phyloP scores from a whole-genome alignment of 2,113 vertebrate genomes.

The Limanda limanda region DNA sequence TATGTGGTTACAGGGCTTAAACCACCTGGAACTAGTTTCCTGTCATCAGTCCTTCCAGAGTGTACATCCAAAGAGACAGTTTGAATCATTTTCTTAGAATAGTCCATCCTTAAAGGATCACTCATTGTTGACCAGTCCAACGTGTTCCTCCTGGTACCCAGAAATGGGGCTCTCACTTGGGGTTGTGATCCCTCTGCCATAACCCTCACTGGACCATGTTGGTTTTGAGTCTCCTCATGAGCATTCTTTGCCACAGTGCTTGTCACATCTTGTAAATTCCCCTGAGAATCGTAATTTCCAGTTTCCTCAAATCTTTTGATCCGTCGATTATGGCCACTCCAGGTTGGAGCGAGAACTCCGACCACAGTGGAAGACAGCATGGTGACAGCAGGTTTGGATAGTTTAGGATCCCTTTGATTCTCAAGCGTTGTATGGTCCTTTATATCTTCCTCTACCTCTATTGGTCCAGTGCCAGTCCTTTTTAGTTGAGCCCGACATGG shows the following conservation, averaged over 20 bases:
- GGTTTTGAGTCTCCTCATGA: constrained; percentile 22
- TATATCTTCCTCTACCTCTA: constrained; percentile 17
- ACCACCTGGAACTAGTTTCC: constrained; percentile 7
- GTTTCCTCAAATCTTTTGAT: constrained; percentile 61
- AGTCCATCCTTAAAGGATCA: constrained; percentile 50
- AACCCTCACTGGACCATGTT: constrained; percentile 26
- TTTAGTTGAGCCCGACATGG: constrained; percentile 19
- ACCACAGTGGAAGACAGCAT: constrained; percentile 82
- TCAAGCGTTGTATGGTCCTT: constrained; percentile 27
- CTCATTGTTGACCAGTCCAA: constrained; percentile 70
- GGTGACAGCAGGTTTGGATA: neutral
- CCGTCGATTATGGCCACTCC: constrained; percentile 65
- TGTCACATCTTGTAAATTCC: constrained; percentile 40
- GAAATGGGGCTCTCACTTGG: constrained; percentile 51
- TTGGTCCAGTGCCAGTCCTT: constrained; percentile 11
- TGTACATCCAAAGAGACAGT: constrained; percentile 59
- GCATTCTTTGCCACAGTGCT: constrained; percentile 4
- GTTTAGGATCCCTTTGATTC: constrained; percentile 15
- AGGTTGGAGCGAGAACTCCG: constrained; percentile 78
- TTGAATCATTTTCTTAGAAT: constrained; percentile 51
- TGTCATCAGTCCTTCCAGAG: constrained; percentile 39
- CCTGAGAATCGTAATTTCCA: constrained; percentile 40
- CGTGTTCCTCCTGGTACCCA: constrained; percentile 50
- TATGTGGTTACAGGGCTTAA: constrained; percentile 12
- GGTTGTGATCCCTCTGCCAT: constrained; percentile 15